These are phyloP conservation scores for Diachasmimorpha longicaudata DNA, from an alignment of 1,140 invertebrate genomes.

Conservation along the genomic window DNA sequence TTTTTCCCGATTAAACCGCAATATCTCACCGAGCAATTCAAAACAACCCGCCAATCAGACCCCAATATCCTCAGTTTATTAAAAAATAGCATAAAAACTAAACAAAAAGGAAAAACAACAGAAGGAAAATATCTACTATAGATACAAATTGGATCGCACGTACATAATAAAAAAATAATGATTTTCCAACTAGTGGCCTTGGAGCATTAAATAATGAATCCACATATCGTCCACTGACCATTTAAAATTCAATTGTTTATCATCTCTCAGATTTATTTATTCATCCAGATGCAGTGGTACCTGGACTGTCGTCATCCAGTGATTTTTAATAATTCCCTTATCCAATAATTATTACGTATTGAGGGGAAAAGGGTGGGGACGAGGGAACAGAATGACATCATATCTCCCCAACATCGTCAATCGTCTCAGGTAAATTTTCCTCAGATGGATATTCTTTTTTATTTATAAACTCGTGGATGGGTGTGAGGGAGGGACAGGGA, in stretches of 20 bases:
- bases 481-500: no score
- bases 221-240: background rate
- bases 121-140: background rate
- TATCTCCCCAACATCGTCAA: background rate
- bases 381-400: background rate
- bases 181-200: background rate
- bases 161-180: constrained; percentile 12
- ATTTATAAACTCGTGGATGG: background rate
- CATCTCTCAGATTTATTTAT: background rate
- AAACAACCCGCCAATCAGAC: background rate
- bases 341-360: background rate
- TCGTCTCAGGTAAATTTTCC: background rate
- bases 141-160: background rate
- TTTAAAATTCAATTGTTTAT: background rate
- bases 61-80: background rate
- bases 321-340: background rate
- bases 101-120: background rate
- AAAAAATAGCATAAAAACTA: background rate
- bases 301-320: background rate
- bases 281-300: background rate
- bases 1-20: background rate
- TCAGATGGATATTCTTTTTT: background rate
- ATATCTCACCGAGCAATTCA: background rate
- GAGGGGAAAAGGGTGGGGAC: no score
- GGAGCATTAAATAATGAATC: background rate